Base-by-base conservation (phyloP, 2,113 vertebrate genomes). In the Xiphorhynchus elegans region DNA sequence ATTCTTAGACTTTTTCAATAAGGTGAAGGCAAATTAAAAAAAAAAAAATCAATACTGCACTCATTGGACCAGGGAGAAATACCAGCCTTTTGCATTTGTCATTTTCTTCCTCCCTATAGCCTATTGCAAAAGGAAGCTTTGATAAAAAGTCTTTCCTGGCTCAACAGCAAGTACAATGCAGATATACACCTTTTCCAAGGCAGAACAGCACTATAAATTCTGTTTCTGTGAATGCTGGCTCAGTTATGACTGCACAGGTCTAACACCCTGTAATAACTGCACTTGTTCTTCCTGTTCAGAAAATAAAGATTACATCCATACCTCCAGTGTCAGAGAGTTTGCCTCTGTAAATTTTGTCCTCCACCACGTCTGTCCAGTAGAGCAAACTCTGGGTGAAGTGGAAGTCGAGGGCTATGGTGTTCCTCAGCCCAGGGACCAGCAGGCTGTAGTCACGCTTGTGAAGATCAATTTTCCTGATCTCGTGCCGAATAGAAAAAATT, bases 321-420 rank as follows among this genome's bases (percentile, higher is more conserved):
- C 99, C 99, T 97, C 99, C 99, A 60, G 96, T 98, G 75, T 99
- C 99, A 17, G 99, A 99, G 87, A 99, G 99, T 56, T 98, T 98
- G 84, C 99, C 99, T 83, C 99, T 98, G 97, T 99, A 99, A 98
- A 99, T 99, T 98, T 99, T 99, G 98, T 99, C 99, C 96, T 99
- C 99, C 77, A 99, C 99, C 97, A 99, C 99, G 92, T 99, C 99
- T 55, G 99, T 99, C 99, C 99, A 99, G 96, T 99, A 99, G 28
- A 99, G 98, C 62, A 99, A 98, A 96, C 99, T 99, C 96, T 97
- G 99, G 97, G 98, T 99, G 97, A 99, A 99, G 95, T 99, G 99
- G 97, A 99, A 99, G 98, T 99, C 99, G 83, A 99, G 98, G 26
- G 99, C 99, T 56, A 99, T 99, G 73, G 99, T 99, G 91, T 99